Conservation (phyloP, 2,797 vertebrate genomes). For the Glossophaga mutica region DNA sequence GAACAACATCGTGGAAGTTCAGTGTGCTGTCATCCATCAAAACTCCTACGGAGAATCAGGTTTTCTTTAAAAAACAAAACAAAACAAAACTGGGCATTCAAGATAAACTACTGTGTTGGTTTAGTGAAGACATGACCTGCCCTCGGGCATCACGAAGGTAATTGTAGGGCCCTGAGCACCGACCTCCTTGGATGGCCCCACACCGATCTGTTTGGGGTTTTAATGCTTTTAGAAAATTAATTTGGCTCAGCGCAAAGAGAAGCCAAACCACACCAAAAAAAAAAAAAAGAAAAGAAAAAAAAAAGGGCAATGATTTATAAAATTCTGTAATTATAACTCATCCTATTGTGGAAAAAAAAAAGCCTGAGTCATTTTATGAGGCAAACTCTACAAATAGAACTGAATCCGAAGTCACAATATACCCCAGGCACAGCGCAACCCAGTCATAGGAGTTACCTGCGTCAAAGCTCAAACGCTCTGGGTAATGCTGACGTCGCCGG, state of each 20-base stretch:
- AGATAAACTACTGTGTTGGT: not conserved
- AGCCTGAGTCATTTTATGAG: slow-evolving; percentile 11
- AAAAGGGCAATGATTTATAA: slow-evolving; percentile 20
- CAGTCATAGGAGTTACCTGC: rapidly evolving
- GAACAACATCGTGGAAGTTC: slow-evolving; percentile 73
- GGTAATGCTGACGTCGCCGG: not conserved
- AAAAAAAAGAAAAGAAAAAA: not conserved
- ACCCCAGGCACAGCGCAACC: not conserved
- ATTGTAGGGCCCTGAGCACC: not conserved
- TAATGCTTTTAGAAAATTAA: slow-evolving; percentile 53
- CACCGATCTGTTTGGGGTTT: not conserved
- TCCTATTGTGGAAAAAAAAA: not conserved
- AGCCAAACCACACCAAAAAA: not conserved
- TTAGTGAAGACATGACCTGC: not conserved
- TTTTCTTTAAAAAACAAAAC: not conserved
- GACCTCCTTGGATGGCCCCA: not conserved
- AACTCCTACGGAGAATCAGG: slow-evolving; percentile 69
- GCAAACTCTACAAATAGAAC: slow-evolving; percentile 12
- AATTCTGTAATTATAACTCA: slow-evolving; percentile 43
- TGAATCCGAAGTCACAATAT: not conserved
- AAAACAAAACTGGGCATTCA: not conserved
- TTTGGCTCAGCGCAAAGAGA: slow-evolving; percentile 25
- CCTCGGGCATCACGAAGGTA: not conserved
- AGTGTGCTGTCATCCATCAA: slow-evolving; percentile 76
- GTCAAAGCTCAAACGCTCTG: not conserved